Base-by-base conservation (phyloP, 2,797 vertebrate species). In the Dendrocincla tyrannina region DNA sequence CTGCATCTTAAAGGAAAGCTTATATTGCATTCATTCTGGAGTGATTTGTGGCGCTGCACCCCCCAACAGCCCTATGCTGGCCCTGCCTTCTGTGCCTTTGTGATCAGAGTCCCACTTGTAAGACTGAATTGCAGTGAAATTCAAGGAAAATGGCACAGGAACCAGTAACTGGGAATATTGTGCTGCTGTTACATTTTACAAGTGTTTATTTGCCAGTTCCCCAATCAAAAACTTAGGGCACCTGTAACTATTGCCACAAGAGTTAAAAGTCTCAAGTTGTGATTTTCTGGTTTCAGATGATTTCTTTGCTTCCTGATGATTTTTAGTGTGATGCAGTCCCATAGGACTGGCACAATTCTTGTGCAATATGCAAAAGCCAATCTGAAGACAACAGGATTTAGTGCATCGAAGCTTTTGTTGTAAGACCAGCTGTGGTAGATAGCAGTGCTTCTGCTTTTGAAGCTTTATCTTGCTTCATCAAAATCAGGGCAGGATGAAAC, bases 381-480 rank as follows among this genome's bases (percentile, higher is more conserved):
- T 49, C 25, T 56, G 19, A 50, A 83, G 50, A 77, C n/a, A 77
- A 44, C 5, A 41, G 22, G 7, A 14, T 18, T 17, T 78, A 11
- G 41, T 63, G 25, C 30, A 33, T 47, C 55, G 89, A 22, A 91
- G 63, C n/a, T 67, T 68, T 18, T 69, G n/a, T 89, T 85, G 62
- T 50, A 46, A 64, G 69, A 62, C 56, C 66, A 60, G 41, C 23
- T 53, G 32, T 62, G 30, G 13, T 44, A 83, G 68, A 80, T 77
- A 70, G 17, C 17, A 37, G 5, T 35, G 3, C 35, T 88, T 30
- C 2, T 1, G 75, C 69, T 95, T 96, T 92, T 95, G 89, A 93
- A 91, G 79, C 8, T 92, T 91, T 92, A 85, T 95, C 89, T 93
- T 92, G 41, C 66, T 60, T 69, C 32, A 77, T 95, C 82, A 85